Percentiles rank a stretch among this genome's conserved stretches.
Conservation (phyloP, 1,140 invertebrate species). For the Chironomus tepperi region DNA sequence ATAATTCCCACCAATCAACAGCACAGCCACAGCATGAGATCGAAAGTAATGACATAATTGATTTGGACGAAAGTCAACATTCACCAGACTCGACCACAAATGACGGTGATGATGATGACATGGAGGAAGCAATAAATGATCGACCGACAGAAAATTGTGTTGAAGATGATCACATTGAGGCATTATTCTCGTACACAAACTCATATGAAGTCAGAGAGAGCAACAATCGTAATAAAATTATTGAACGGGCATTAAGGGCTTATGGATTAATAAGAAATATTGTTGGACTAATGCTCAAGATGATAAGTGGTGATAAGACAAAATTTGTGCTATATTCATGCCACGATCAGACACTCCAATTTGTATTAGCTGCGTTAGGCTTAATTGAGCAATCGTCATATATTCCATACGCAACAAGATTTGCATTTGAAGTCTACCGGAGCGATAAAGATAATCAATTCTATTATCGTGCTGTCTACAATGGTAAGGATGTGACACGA, state of each 20-base stretch:
- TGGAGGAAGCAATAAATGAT: constrained; percentile 25
- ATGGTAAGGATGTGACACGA: constrained; percentile 78
- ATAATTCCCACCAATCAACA: constrained; percentile 33
- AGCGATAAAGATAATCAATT: constrained; percentile 45
- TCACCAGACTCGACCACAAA: not conserved
- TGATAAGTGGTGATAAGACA: constrained; percentile 65
- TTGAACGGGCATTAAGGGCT: constrained; percentile 58
- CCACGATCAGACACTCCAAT: constrained; percentile 82
- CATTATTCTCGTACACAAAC: constrained; percentile 63
- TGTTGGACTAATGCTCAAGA: constrained; percentile 65
- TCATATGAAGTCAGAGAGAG: constrained; percentile 60
- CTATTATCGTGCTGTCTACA: constrained; percentile 73
- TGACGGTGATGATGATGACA: constrained; percentile 25
- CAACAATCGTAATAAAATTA: constrained; percentile 53
- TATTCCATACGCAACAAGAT: constrained; percentile 68
- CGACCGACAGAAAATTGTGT: constrained; percentile 33
- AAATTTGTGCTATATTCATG: constrained; percentile 82
- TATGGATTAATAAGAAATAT: constrained; percentile 71
- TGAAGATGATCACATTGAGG: constrained; percentile 53
- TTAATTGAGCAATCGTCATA: constrained; percentile 46
- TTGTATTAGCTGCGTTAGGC: constrained; percentile 69
- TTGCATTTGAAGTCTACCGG: constrained; percentile 76
- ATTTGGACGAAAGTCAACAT: constrained; percentile 34
- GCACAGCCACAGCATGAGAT: constrained; percentile 25
- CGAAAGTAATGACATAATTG: constrained; percentile 30